These are phyloP conservation scores for Potamarius usumacintae DNA, from an alignment of 2,113 vertebrate genomes.

Conservation along the genomic window DNA sequence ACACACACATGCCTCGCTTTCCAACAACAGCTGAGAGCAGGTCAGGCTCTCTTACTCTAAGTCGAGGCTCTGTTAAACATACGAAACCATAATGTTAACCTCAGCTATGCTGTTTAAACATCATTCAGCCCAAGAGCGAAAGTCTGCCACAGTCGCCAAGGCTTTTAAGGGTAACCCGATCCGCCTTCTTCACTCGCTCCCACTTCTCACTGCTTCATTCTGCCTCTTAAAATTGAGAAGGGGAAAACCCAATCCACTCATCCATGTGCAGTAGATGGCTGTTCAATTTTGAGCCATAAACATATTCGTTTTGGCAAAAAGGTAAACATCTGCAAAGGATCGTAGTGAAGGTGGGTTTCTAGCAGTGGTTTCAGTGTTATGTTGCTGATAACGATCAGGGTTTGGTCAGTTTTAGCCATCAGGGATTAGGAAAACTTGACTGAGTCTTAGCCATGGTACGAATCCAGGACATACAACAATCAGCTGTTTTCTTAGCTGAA, in stretches of 20 bases:
- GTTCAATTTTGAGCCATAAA: constrained; percentile 69
- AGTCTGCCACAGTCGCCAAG: constrained; percentile 65
- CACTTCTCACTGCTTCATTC: constrained; percentile 50
- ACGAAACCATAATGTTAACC: constrained; percentile 68
- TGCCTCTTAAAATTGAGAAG: constrained; percentile 52
- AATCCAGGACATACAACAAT: background rate
- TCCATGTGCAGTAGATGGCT: constrained; percentile 35
- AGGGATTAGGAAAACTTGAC: constrained; percentile 41
- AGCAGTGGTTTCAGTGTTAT: constrained; percentile 57
- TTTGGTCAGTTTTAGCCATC: constrained; percentile 64
- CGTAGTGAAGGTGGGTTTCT: constrained; percentile 39
- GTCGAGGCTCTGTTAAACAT: constrained; percentile 48
- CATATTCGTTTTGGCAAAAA: constrained; percentile 71
- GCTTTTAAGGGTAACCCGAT: constrained; percentile 78
- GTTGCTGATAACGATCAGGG: constrained; percentile 64
- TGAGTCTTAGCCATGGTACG: background rate
- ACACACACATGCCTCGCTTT: constrained; percentile 21
- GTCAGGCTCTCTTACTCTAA: constrained; percentile 46
- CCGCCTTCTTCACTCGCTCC: constrained; percentile 61
- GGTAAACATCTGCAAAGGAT: constrained; percentile 68
- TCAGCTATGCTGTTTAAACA: constrained; percentile 65
- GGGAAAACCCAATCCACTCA: constrained; percentile 22
- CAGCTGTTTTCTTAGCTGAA: background rate
- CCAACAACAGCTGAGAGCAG: constrained; percentile 47
- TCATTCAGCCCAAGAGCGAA: constrained; percentile 61